Evolutionary conservation across 2,113 vertebrate species (phyloP), one percentile per base, ranked within the genome.

Genomic region (Pardalotus punctatus): DNA sequence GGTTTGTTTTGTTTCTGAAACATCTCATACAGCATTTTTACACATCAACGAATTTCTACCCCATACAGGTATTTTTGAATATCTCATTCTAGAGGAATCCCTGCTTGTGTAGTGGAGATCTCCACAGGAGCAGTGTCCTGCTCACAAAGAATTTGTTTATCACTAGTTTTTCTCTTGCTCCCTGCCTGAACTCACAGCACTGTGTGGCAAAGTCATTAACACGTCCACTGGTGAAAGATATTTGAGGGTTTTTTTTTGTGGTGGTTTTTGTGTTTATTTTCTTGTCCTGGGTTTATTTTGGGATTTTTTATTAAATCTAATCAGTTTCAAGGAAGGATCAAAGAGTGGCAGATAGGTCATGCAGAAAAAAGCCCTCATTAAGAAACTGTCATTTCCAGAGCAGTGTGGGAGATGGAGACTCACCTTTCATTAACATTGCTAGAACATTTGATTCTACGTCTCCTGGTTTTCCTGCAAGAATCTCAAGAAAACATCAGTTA

Each of bases 401-500:
- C 21, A 53, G 40, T 1, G 2, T 17, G 40, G 57, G 60, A 73
- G 86, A n/a, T 36, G 67, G 54, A 92, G 67, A 19, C 64, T 86
- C 54, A 24, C 71, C 90, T 93, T 73, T 36, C 69, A 10, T 81
- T 86, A 92, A 35, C 72, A 5, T 54, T 54, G 38, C 38, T 78
- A 43, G 76, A 86, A 64, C 50, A 31, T 38, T 24, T 65, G 60
- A 86, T 43, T 71, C 71, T 18, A 6, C 1, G 0, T 90, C 90
- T 89, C 35, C 66, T 80, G 43, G 16, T 73, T 90, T 69, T 90
- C 42, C 51, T 86, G 2, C 66, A 76, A 69, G 72, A 94, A 90
- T 83, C 67, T 92, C 40, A 71, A 74, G 69, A 81, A 95, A 95
- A 61, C 83, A 91, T 90, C 88, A 90, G 60, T 88, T 94, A 95